Conservation (phyloP, 2,113 vertebrate genomes). For the Balaenoptera acutorostrata region DNA sequence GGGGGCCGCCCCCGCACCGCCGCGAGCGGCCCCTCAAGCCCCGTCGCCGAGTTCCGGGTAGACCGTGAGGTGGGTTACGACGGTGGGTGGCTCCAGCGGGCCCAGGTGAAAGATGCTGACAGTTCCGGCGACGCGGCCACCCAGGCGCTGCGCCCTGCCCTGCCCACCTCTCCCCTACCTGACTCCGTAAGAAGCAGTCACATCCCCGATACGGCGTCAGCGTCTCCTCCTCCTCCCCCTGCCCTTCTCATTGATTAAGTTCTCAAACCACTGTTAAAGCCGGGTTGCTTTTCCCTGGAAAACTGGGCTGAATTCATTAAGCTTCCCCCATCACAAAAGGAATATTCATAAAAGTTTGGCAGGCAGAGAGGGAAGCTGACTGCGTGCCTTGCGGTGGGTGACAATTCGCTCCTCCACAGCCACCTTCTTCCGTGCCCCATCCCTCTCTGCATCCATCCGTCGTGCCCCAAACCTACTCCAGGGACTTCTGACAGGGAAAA, state of each 20-base stretch:
- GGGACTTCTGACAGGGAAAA: slow-evolving; percentile 75
- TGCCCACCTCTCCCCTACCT: slow-evolving; percentile 58
- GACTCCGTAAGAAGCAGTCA: slow-evolving; percentile 40
- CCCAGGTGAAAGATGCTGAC: slow-evolving; percentile 62
- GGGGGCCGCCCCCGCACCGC: slow-evolving; percentile 30
- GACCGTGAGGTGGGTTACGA: background rate
- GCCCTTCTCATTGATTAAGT: slow-evolving; percentile 44
- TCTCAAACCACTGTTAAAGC: slow-evolving; percentile 55
- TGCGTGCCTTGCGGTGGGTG: slow-evolving; percentile 47
- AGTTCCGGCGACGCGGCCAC: background rate
- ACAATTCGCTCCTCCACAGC: slow-evolving; percentile 56
- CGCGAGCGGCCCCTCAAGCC: slow-evolving; percentile 32
- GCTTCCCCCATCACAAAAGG: slow-evolving; percentile 57
- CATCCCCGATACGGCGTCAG: slow-evolving; percentile 4
- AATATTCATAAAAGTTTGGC: slow-evolving; percentile 77
- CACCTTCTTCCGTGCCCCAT: slow-evolving; percentile 54
- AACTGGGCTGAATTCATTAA: slow-evolving; percentile 51
- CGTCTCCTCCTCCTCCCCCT: background rate
- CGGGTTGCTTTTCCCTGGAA: background rate
- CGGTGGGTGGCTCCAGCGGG: background rate
- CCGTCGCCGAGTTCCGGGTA: background rate
- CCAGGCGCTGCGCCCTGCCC: background rate
- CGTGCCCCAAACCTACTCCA: slow-evolving; percentile 72
- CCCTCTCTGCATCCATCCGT: slow-evolving; percentile 19
- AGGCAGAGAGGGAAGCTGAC: slow-evolving; percentile 42